A percentile compares a stretch with the other conserved stretches of the same genome.
phyloP scores from a whole-genome alignment of 2,888 invertebrate genomes.

The Parnassius orleans region DNA sequence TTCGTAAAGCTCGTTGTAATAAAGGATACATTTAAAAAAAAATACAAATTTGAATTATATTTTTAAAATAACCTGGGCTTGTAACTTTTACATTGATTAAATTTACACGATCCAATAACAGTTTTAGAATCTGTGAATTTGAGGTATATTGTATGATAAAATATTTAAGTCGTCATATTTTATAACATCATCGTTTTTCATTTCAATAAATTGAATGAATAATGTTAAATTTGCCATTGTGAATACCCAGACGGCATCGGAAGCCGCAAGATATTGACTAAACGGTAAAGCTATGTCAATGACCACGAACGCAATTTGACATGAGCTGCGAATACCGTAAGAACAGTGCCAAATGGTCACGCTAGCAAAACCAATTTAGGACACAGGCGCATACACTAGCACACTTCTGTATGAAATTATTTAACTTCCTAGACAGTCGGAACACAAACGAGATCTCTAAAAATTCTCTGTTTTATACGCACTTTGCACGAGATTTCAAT shows the following conservation, averaged over 20 bases:
- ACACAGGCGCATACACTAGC: conserved; percentile 38
- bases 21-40: too few relatives aligned
- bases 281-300: conserved; percentile 67
- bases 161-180: too few relatives aligned
- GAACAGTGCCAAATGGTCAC: conserved; percentile 43
- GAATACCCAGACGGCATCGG: conserved; percentile 13
- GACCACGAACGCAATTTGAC: conserved; percentile 58
- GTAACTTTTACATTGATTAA: too few relatives aligned
- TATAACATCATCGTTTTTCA: too few relatives aligned
- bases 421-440: conserved; percentile 14
- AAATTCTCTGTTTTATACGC: conserved; percentile 13
- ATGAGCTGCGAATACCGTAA: conserved; percentile 60
- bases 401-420: conserved; percentile 24
- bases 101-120: too few relatives aligned
- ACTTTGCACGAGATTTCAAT: conserved; percentile 16
- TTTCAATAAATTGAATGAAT: too few relatives aligned
- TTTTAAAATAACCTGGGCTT: too few relatives aligned
- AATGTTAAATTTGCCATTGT: conserved; percentile 4
- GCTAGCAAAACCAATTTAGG: conserved; percentile 48
- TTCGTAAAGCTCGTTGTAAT: too few relatives aligned
- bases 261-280: conserved; percentile 30
- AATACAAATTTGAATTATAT: too few relatives aligned
- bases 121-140: too few relatives aligned
- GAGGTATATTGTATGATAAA: too few relatives aligned
- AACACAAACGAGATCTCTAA: conserved; percentile 10